phyloP scores from a whole-genome alignment of 1,140 invertebrate genomes.

The Drosophila yakuba region DNA sequence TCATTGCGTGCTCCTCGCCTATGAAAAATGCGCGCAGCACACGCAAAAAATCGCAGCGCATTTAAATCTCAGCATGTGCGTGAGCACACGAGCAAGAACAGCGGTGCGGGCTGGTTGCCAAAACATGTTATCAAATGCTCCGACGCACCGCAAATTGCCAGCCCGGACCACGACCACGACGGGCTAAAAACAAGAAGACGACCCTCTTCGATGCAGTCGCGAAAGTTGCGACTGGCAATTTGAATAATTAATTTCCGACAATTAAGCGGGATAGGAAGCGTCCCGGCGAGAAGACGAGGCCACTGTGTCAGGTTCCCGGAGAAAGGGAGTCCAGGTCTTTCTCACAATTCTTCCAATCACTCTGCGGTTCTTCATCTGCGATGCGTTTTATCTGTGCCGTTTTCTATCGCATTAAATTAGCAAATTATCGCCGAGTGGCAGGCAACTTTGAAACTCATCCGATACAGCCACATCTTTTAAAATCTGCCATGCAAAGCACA shows the following conservation, averaged over 20 bases:
- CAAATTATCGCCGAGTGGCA: conserved; percentile 43
- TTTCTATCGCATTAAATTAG: conserved; percentile 44
- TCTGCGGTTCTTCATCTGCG: conserved; percentile 1
- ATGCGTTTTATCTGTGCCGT: background rate
- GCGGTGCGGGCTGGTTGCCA: background rate
- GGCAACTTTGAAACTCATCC: background rate
- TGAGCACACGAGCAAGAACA: conserved; percentile 37
- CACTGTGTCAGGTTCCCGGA: conserved; percentile 38
- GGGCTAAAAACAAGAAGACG: background rate
- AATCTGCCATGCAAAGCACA: conserved; percentile 56
- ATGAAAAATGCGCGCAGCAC: conserved; percentile 66
- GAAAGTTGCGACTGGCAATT: conserved; percentile 69
- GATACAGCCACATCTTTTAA: conserved; percentile 1
- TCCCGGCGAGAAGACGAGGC: conserved; percentile 23
- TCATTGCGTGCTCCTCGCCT: conserved; percentile 60
- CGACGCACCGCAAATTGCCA: conserved; percentile 56
- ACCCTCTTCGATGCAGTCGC: conserved; percentile 14
- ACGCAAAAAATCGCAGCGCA: conserved; percentile 80
- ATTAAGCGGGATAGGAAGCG: conserved; percentile 60
- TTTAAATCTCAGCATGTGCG: conserved; percentile 77
- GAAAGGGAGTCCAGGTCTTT: conserved; percentile 2
- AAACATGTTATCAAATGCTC: conserved; percentile 74
- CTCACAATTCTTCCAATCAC: conserved; percentile 11
- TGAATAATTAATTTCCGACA: conserved; percentile 83
- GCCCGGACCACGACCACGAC: background rate